Base-by-base conservation (phyloP, 1,140 invertebrate species). In the Drosophila pseudoananassae region DNA sequence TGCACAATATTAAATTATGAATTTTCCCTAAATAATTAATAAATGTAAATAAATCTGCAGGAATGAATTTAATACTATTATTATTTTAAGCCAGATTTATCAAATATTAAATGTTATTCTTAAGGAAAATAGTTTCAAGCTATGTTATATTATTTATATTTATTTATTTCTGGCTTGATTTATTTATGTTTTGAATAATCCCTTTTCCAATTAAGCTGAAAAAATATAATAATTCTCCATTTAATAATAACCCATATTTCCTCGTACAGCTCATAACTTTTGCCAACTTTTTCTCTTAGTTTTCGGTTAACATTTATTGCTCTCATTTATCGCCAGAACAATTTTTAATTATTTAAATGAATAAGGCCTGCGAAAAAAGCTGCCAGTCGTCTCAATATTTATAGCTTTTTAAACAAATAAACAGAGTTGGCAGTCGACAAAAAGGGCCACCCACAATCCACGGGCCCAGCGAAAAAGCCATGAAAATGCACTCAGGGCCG, bases 341-440 rank as follows among this genome's bases (percentile, higher is more conserved):
- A 68, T 64, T 58, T 84, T 74, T 81, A 81, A 85, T 85, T 85
- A 85, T 85, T 85, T 78, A 75, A 80, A 70, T 69, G 55, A 89
- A 78, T 79, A 68, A 57, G 12, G 6, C 45, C 55, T 75, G 58
- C 53, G 75, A 69, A 68, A 50, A 77, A 49, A 59, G 40, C 59
- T 53, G 40, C 64, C 57, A 70, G 72, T 64, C 66, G 47, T 63
- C 65, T 83, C 78, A 79, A 91, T 91, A 91, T 91, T 91, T 91
- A 91, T 91, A 82, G 82, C 88, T 89, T 90, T 91, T 91, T 91
- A 90, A 91, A 91, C 89, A 91, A 91, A 91, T 91, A 91, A 91
- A 91, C 89, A 90, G 83, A 72, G 76, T 73, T 88, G 78, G 78
- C 72, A 81, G 75, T 38, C 55, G 56, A 58, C 69, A 54, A 54